These are phyloP conservation scores for Bombus vancouverensis DNA, from an alignment of 1,140 invertebrate genomes.

Conservation along the genomic window DNA sequence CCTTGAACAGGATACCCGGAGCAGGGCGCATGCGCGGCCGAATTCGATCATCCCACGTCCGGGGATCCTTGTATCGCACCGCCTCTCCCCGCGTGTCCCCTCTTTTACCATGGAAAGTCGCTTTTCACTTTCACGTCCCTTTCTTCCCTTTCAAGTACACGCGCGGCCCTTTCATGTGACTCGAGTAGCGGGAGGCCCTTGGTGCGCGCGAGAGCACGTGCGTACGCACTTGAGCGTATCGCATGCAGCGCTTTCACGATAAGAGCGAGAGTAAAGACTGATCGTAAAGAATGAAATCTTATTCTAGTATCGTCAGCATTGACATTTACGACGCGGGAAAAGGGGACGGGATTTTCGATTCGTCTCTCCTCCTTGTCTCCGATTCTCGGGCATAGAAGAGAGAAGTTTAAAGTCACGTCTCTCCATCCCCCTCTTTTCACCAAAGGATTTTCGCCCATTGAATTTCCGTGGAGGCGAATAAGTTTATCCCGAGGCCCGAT, in stretches of 20 bases:
- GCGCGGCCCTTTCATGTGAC: slow-evolving; percentile 34
- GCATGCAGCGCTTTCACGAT: slow-evolving; percentile 59
- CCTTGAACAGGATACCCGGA: slow-evolving; percentile 75
- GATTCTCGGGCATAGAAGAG: no score
- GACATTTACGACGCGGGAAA: slow-evolving; percentile 15
- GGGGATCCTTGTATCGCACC: slow-evolving; percentile 57
- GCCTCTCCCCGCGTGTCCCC: slow-evolving; percentile 24
- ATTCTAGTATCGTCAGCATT: slow-evolving; percentile 18
- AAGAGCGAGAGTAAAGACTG: slow-evolving; percentile 65
- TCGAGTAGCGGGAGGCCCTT: slow-evolving; percentile 37
- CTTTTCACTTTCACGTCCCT: slow-evolving; percentile 80
- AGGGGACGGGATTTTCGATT: slow-evolving; percentile 1
- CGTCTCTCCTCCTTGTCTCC: no score
- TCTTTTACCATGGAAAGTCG: slow-evolving; percentile 76
- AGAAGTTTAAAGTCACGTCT: background rate
- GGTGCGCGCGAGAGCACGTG: slow-evolving; percentile 35
- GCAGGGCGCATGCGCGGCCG: slow-evolving; percentile 67
- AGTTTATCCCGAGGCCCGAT: background rate
- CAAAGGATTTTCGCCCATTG: background rate
- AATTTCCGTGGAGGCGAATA: background rate
- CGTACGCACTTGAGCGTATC: slow-evolving; percentile 38
- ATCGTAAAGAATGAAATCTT: slow-evolving; percentile 66
- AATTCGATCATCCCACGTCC: slow-evolving; percentile 74
- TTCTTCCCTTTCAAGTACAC: slow-evolving; percentile 67
- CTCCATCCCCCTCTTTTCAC: background rate